A percentile compares a stretch with the other conserved stretches of the same genome.
Evolutionary conservation across 2,113 vertebrate genomes (phyloP).

Genomic region (Peromyscus californicus): DNA sequence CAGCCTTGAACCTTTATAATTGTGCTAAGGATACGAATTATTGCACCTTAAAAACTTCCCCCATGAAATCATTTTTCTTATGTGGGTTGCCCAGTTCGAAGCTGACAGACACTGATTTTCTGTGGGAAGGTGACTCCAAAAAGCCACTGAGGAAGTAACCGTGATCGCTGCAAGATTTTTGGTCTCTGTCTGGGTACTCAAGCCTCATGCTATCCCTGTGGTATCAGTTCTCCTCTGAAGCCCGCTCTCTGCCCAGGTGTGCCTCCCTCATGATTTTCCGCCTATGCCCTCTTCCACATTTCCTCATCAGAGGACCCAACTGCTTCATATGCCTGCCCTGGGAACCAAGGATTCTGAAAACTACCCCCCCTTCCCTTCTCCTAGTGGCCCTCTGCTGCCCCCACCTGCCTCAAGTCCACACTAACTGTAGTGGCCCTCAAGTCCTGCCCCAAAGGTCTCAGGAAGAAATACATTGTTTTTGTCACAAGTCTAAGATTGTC

Average conservation of each 20-base stretch:
- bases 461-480: background rate
- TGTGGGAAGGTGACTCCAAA: background rate
- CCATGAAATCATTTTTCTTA: background rate
- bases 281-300: accelerated
- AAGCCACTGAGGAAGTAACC: no score
- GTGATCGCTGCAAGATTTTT: background rate
- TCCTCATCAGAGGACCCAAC: background rate
- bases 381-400: slow-evolving; percentile 71
- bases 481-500: background rate
- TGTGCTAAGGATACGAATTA: slow-evolving; percentile 14
- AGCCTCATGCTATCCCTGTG: background rate
- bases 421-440: background rate
- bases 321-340: background rate
- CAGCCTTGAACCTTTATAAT: slow-evolving; percentile 18
- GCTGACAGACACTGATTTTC: background rate
- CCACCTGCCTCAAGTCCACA: slow-evolving; percentile 64
- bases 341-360: background rate
- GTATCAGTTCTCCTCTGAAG: background rate
- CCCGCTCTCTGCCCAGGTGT: background rate
- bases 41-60: background rate
- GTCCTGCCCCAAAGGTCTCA: background rate
- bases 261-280: background rate
- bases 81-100: background rate
- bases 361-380: background rate
- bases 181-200: background rate